Evolutionary conservation across 2,888 invertebrate species (phyloP).

Genomic region (Lucinisca nassula): DNA sequence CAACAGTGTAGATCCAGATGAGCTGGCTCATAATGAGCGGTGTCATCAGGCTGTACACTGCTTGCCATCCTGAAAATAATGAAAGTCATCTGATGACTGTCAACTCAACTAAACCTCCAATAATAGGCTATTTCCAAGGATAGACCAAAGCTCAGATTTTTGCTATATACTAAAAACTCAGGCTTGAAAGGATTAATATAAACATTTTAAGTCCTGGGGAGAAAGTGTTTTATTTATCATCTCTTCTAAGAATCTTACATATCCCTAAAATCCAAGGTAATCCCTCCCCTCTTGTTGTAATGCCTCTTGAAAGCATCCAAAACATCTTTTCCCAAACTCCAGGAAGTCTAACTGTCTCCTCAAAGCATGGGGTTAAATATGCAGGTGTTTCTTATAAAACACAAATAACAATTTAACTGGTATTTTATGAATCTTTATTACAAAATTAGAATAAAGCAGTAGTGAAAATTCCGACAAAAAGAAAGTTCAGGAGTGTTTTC

Average conservation of each 20-base stretch:
- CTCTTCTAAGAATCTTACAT: background rate
- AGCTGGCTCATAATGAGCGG: too few relatives aligned
- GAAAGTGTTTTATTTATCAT: slow-evolving; percentile 11
- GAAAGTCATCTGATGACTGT: too few relatives aligned
- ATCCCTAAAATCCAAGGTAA: background rate
- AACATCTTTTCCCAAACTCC: background rate
- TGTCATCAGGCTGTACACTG: too few relatives aligned
- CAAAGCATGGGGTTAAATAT: background rate
- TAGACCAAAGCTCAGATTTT: too few relatives aligned
- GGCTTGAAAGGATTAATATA: too few relatives aligned
- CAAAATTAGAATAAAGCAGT: background rate
- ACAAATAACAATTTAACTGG: background rate
- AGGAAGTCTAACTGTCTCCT: background rate
- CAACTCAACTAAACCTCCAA: too few relatives aligned
- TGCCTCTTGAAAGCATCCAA: background rate
- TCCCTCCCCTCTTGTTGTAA: background rate
- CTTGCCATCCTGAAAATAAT: too few relatives aligned
- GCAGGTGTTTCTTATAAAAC: slow-evolving; percentile 14
- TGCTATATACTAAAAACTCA: too few relatives aligned
- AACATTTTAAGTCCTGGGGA: background rate
- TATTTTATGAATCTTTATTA: background rate
- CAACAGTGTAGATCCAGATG: too few relatives aligned
- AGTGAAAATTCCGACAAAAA: too few relatives aligned
- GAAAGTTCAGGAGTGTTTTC: too few relatives aligned
- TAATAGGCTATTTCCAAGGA: too few relatives aligned